These are phyloP conservation scores for Pseudoips prasinana DNA, from an alignment of 2,888 invertebrate species.

Conservation along the genomic window DNA sequence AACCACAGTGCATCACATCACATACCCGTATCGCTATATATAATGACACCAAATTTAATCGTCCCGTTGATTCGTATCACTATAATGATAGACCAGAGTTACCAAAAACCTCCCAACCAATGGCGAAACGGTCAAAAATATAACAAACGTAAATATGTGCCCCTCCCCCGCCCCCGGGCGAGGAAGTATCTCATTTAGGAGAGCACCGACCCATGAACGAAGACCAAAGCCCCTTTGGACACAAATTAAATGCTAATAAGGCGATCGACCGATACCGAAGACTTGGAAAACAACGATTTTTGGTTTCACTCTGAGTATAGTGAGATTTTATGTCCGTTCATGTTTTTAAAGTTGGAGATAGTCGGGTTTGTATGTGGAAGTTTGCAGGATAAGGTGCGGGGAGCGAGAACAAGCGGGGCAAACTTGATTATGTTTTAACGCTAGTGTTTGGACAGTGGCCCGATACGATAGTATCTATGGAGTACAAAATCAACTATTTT, in stretches of 20 bases:
- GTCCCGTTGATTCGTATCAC: conserved; percentile 26
- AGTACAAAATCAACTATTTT: too few relatives aligned
- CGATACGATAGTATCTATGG: too few relatives aligned
- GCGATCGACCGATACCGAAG: conserved; percentile 57
- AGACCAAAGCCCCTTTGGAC: conserved; percentile 59
- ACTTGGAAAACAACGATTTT: conserved; percentile 31
- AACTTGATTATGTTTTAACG: too few relatives aligned
- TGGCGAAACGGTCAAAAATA: conserved; percentile 54
- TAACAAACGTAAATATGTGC: conserved; percentile 47
- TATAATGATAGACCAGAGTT: conserved; percentile 32
- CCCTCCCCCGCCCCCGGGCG: conserved; percentile 63
- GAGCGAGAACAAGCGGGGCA: too few relatives aligned
- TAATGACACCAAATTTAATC: conserved; percentile 15
- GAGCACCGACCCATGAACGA: conserved; percentile 74
- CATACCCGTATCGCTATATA: conserved; percentile 21
- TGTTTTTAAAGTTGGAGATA: conserved; percentile 14
- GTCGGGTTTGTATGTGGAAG: conserved; percentile 3
- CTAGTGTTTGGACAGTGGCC: too few relatives aligned
- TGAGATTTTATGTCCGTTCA: conserved; percentile 30
- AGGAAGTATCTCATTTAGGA: conserved; percentile 77
- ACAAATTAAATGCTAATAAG: conserved; percentile 80
- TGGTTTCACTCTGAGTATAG: conserved; percentile 35
- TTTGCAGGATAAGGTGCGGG: conserved; percentile 2
- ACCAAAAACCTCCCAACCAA: conserved; percentile 40
- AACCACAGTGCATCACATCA: conserved; percentile 11